A percentile compares a stretch with the other conserved stretches of the same genome.
Conservation (phyloP, 2,888 invertebrate genomes). For the Ochropleura leucogaster region DNA sequence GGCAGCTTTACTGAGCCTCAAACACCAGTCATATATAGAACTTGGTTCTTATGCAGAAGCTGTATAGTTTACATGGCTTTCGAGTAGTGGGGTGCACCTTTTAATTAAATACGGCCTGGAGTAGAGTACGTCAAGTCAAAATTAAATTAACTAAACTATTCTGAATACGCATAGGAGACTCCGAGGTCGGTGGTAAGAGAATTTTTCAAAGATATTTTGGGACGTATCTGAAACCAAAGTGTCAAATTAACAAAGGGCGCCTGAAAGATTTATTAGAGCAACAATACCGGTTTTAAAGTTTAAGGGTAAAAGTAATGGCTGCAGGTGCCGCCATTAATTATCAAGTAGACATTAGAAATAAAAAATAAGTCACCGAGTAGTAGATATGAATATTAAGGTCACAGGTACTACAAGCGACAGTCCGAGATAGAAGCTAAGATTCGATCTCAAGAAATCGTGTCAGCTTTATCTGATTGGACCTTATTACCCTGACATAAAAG, state of each 20-base stretch:
- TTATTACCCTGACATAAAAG: not conserved
- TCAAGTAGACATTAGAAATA: not conserved
- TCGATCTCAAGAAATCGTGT: not conserved
- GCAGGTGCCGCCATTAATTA: not conserved
- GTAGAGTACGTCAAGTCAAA: not conserved
- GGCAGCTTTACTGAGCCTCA: not conserved
- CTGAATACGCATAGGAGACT: not conserved
- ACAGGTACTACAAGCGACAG: constrained; percentile 12
- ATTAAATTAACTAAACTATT: not conserved
- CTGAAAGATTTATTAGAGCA: not conserved
- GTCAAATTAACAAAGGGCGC: not conserved
- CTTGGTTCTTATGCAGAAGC: not conserved
- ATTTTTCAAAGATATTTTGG: not conserved
- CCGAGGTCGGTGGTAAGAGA: too few relatives aligned
- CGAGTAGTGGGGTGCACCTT: too few relatives aligned
- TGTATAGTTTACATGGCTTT: not conserved
- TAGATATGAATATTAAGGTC: not conserved
- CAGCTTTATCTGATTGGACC: not conserved
- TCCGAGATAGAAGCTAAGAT: not conserved
- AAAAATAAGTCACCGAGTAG: not conserved
- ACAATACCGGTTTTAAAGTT: not conserved
- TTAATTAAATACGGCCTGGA: not conserved
- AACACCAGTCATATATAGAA: not conserved
- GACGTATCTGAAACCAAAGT: not conserved
- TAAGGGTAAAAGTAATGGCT: not conserved